These are phyloP conservation scores for Cylas formicarius DNA, from an alignment of 1,140 invertebrate genomes.

Conservation along the genomic window DNA sequence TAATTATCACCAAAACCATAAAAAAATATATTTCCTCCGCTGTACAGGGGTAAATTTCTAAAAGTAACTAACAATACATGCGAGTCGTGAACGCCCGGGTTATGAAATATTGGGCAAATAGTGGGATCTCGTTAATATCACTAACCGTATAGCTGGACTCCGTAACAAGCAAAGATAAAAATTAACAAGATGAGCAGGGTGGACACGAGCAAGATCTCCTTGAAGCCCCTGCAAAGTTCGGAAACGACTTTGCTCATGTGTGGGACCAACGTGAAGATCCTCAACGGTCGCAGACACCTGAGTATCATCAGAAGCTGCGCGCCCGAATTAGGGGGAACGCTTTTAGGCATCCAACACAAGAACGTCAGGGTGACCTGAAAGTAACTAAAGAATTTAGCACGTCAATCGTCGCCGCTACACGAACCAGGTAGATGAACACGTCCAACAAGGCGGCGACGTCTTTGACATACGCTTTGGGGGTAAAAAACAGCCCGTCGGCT, in stretches of 20 bases:
- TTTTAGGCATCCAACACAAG: slow-evolving; percentile 90
- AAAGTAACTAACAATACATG: too few relatives aligned
- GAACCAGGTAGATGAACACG: slow-evolving; percentile 93
- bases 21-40: too few relatives aligned
- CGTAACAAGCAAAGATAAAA: slow-evolving; percentile 99
- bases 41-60: too few relatives aligned
- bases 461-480: slow-evolving; percentile 96
- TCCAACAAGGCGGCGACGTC: slow-evolving; percentile 95
- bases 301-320: slow-evolving; percentile 95
- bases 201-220: slow-evolving; percentile 95
- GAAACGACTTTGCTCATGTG: slow-evolving; percentile 99
- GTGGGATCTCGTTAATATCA: neutral
- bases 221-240: slow-evolving; percentile 97
- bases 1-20: too few relatives aligned
- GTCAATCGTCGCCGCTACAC: neutral
- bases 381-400: neutral
- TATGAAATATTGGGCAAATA: neutral
- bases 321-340: slow-evolving; percentile 83
- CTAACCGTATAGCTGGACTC: slow-evolving; percentile 85
- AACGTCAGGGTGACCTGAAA: slow-evolving; percentile 84
- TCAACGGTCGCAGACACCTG: slow-evolving; percentile 87
- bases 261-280: slow-evolving; percentile 97
- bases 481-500: slow-evolving; percentile 97
- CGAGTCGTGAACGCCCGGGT: neutral
- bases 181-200: slow-evolving; percentile 95